Percentiles rank a stretch among this genome's conserved stretches.
These are phyloP conservation scores for Ditula angustiorana DNA, from an alignment of 2,888 invertebrate genomes.

Conservation along the genomic window DNA sequence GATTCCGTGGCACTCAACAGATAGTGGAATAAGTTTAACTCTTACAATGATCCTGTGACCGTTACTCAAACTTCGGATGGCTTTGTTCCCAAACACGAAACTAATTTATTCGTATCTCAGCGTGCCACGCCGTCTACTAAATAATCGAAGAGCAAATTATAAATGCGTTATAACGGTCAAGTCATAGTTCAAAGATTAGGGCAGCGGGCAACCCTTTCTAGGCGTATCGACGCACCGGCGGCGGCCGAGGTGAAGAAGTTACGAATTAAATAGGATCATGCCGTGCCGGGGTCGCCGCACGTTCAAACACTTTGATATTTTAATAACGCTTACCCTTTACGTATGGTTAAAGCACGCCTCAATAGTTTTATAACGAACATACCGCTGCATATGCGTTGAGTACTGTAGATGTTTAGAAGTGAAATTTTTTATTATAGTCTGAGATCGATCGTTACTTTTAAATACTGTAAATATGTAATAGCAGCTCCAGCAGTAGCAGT, in stretches of 20 bases:
- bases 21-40: constrained; percentile 71
- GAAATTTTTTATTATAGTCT: too few relatives aligned
- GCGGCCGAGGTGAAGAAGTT: constrained; percentile 74
- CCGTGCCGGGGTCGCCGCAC: constrained; percentile 64
- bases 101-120: constrained; percentile 83
- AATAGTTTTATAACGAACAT: constrained; percentile 46
- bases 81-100: constrained; percentile 84
- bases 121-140: constrained; percentile 76
- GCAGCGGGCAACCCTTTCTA: constrained; percentile 81
- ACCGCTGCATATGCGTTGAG: constrained; percentile 25
- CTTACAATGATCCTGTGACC: constrained; percentile 79
- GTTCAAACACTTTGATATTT: constrained; percentile 69
- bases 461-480: too few relatives aligned
- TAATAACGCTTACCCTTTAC: constrained; percentile 65
- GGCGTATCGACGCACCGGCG: constrained; percentile 47
- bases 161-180: constrained; percentile 86
- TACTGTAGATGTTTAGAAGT: background rate
- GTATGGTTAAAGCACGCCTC: constrained; percentile 46
- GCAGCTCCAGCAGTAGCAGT: background rate
- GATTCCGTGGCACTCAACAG: constrained; percentile 64
- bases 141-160: constrained; percentile 85
- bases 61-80: constrained; percentile 80
- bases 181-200: constrained; percentile 86
- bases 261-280: constrained; percentile 74
- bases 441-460: too few relatives aligned